phyloP scores from a whole-genome alignment of 2,113 vertebrate genomes.

The Vidua chalybeata region DNA sequence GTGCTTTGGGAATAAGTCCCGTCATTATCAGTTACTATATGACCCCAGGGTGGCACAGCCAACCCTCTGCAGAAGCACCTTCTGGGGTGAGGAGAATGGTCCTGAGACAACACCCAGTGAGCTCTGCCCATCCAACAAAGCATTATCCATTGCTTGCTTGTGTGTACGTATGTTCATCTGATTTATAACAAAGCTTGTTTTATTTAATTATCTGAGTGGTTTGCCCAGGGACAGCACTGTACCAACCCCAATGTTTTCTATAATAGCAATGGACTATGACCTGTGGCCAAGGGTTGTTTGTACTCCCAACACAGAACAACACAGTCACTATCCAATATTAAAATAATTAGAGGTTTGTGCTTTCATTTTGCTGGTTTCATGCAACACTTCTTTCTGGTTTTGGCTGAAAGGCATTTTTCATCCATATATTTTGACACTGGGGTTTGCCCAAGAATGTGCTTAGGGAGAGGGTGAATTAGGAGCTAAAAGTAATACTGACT shows the following conservation, averaged over 20 bases:
- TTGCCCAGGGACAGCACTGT: background rate
- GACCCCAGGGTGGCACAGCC: background rate
- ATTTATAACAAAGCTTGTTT: background rate
- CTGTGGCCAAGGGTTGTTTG: conserved; percentile 54
- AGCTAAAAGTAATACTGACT: background rate
- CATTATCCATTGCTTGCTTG: background rate
- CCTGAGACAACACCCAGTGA: background rate
- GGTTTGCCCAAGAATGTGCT: background rate
- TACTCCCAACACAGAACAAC: background rate
- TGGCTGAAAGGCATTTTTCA: conserved; percentile 29
- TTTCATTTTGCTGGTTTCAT: conserved; percentile 34
- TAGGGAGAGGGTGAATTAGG: background rate
- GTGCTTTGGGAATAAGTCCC: background rate
- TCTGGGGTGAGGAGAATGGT: background rate
- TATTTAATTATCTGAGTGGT: background rate
- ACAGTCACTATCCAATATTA: conserved; percentile 46
- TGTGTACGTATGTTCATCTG: background rate
- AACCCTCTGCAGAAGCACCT: background rate
- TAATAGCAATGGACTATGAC: conserved; percentile 15
- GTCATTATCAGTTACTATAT: background rate
- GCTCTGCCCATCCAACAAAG: background rate
- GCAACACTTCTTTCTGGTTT: conserved; percentile 20
- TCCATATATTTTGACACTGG: background rate
- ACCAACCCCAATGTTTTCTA: background rate
- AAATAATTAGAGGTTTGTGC: conserved; percentile 56